Evolutionary conservation across 2,888 invertebrate species (phyloP).

Genomic region (Steinernema carpocapsae): DNA sequence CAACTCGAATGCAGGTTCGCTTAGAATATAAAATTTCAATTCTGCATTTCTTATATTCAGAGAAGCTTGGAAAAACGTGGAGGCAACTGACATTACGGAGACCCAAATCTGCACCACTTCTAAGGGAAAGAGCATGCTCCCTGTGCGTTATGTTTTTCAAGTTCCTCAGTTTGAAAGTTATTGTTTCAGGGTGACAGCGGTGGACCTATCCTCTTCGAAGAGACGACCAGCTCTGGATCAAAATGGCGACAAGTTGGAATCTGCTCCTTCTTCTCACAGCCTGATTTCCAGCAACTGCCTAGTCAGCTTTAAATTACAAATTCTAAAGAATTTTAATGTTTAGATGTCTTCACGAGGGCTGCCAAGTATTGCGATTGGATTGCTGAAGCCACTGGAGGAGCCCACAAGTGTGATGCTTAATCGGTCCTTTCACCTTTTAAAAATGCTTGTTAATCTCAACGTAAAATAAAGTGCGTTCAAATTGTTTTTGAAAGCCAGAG

Average conservation of each 20-base stretch:
- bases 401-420: background rate
- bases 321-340: background rate
- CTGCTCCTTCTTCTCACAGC: background rate
- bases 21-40: background rate
- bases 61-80: background rate
- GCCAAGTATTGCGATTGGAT: background rate
- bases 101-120: slow-evolving; percentile 6
- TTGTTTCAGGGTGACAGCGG: slow-evolving; percentile 23
- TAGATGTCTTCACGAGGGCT: background rate
- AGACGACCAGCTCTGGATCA: too few species aligned
- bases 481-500: too few species aligned
- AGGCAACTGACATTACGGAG: background rate
- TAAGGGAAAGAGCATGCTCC: background rate
- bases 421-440: too few species aligned
- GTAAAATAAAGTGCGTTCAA: too few species aligned
- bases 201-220: background rate
- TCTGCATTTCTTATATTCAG: background rate
- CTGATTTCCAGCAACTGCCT: background rate
- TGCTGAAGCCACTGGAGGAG: background rate
- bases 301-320: background rate
- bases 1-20: background rate
- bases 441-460: too few species aligned
- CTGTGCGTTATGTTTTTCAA: background rate
- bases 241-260: slow-evolving; percentile 11
- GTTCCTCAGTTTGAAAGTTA: too few species aligned